Base-by-base conservation (phyloP, 2,888 invertebrate species). In the Sipunculus nudus region DNA sequence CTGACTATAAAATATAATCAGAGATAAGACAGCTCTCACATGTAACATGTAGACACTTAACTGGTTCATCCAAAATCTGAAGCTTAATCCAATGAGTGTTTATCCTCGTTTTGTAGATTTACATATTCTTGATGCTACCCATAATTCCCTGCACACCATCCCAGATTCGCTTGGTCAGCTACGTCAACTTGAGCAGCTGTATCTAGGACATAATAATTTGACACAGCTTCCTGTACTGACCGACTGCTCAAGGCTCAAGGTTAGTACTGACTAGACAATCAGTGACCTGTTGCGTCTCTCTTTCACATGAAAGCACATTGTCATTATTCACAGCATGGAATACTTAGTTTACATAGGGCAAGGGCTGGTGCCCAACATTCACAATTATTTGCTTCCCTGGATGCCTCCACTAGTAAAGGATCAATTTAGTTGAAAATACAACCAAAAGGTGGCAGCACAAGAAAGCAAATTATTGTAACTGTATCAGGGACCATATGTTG, bases 21-120 rank as follows among this genome's bases (percentile, higher is more conserved):
- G n/a, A n/a, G n/a, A n/a, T n/a, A n/a, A n/a, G n/a, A n/a, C n/a
- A n/a, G n/a, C n/a, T n/a, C n/a, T n/a, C n/a, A n/a, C n/a, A n/a
- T n/a, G n/a, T n/a, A n/a, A n/a, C n/a, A n/a, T n/a, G n/a, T n/a
- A n/a, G n/a, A n/a, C n/a, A n/a, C n/a, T n/a, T n/a, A n/a, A n/a
- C n/a, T n/a, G n/a, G n/a, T n/a, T n/a, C n/a, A n/a, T n/a, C n/a
- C n/a, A n/a, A n/a, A n/a, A n/a, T n/a, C n/a, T n/a, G n/a, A n/a
- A n/a, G n/a, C n/a, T n/a, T n/a, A n/a, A n/a, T n/a, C n/a, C n/a
- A n/a, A n/a, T n/a, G n/a, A n/a, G n/a, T n/a, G n/a, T n/a, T n/a
- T n/a, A n/a, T n/a, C n/a, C n/a, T n/a, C n/a, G 92, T 84, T 84
- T 93, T 72, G 88, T 91, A 70, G 92, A 92, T 90, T 85, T 95